Evolutionary conservation across 2,797 vertebrate genomes (phyloP), one percentile per base, ranked within the genome.

Genomic region (Benthosema pterotum): DNA sequence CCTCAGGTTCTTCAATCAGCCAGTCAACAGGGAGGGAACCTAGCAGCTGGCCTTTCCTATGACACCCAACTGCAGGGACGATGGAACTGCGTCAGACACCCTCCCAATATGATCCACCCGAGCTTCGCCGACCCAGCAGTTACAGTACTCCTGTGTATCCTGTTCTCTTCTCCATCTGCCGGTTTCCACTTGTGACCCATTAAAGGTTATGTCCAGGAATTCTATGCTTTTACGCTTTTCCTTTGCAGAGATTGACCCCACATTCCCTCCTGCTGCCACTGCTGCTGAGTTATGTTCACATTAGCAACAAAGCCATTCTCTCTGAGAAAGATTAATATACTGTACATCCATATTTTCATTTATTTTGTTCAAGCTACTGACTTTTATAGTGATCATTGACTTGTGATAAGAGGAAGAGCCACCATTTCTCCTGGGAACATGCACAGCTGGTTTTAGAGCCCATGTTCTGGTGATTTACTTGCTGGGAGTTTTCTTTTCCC

Each of bases 31-130:
- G 80, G 83, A 84, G 72, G 60, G 60, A 61, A 61, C 74, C 71
- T 59, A 32, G 59, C 84, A 88, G 82, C 81, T 86, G 85, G 70
- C 76, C 72, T 65, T 15, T 28, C 19, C 58, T 53, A 56, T 56
- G 71, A 74, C 61, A 53, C 49, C 64, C 61, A 65, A 58, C 64
- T 83, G 63, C 48, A 45, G 69, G 60, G 47, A 71, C 48, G 69
- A 52, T 15, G 48, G 52, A 62, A 52, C 15, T 17, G 53, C 32
- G 38, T 17, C 28, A 55, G 42, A 45, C 57, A 43, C 19, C 18
- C 56, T 14, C 18, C 55, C 16, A 9, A 25, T 45, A 25, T n/a
- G 5, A 22, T 46, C 14, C 2, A 58, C 43, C 43, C 58, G 54
- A 22, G 48, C 50, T 74, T 45, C 63, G 57, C 38, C 22, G 9